Base-by-base conservation (phyloP, 2,888 invertebrate species). In the Heteromyza rotundicornis region DNA sequence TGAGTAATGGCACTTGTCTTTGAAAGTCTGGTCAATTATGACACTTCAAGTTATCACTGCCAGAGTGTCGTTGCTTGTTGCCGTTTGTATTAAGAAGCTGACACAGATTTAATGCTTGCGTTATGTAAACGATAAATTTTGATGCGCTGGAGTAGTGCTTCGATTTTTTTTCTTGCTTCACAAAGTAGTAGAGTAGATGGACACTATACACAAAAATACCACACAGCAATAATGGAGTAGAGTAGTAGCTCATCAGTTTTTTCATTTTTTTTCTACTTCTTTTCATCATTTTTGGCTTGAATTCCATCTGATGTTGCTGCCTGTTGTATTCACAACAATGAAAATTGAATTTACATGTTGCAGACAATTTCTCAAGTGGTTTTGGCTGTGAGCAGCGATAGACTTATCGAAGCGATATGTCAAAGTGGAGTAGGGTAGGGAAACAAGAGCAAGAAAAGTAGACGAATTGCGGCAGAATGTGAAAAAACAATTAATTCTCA, bases 261-360 rank as follows among this genome's bases (percentile, higher is more conserved):
- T n/a, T n/a, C n/a, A n/a, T n/a, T n/a, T n/a, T n/a, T n/a, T n/a
- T n/a, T n/a, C n/a, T n/a, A n/a, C n/a, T n/a, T n/a, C n/a, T n/a
- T n/a, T n/a, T n/a, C n/a, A n/a, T n/a, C n/a, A n/a, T n/a, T n/a
- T n/a, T n/a, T n/a, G n/a, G n/a, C n/a, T 3, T 40, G 27, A 7
- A 27, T 27, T 27, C 10, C 40, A 40, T 12, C 5, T 12, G 32
- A 5, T 59, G 40, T 51, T 63, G 59, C 47, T 58, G 51, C 59
- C n/a, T 23, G 57, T 53, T 61, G 23, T 16, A 67, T 68, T 69
- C 72, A 64, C 73, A 70, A 78, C 77, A 78, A 78, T 77, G 78
- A 74, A 78, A 78, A 78, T 78, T 78, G 78, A 76, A 73, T 78
- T 78, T 78, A 78, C 78, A 78, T 78, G 78, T 78, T 77, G 76